Conservation (phyloP, 1,140 invertebrate genomes). For the roundworm (Caenorhabditis elegans) region WBcel235 BX284605.5:10691501-10692000, state of each 20-base stretch:
- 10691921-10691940: too few species aligned
- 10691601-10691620: slow-evolving; percentile 32
- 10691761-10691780: neutral
- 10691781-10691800: too few species aligned
- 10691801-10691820: too few species aligned
- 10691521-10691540: slow-evolving; percentile 27
- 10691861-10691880: too few species aligned
- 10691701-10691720: neutral
- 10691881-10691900: too few species aligned
- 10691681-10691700: slow-evolving; percentile 8
- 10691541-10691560: slow-evolving; percentile 1
- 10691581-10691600: neutral
- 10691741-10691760: neutral
- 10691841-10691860: too few species aligned
- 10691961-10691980: too few species aligned
- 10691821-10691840: too few species aligned
- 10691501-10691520: neutral
- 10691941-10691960: too few species aligned
- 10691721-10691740: neutral
- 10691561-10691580: neutral
- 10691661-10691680: slow-evolving; percentile 19
- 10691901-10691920: too few species aligned
- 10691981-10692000: too few species aligned
- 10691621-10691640: neutral
- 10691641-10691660: neutral